These are phyloP conservation scores for Chloropsis hardwickii DNA, from an alignment of 2,113 vertebrate genomes.

Conservation along the genomic window DNA sequence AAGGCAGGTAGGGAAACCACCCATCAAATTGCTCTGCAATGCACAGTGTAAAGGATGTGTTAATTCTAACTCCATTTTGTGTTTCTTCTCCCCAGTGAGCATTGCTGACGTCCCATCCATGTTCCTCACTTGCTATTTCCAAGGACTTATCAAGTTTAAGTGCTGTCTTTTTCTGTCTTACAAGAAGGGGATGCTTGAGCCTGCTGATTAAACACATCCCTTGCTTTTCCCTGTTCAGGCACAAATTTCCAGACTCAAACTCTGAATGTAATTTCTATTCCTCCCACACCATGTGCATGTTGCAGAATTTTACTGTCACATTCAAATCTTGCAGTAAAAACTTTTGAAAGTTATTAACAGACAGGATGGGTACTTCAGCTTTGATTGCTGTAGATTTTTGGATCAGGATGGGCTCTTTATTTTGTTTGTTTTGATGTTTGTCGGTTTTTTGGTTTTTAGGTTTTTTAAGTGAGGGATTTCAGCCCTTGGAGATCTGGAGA, in stretches of 20 bases:
- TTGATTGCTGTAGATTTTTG: not conserved
- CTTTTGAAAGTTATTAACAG: conserved; percentile 23
- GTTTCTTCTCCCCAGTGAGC: conserved; percentile 15
- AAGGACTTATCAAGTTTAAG: conserved; percentile 44
- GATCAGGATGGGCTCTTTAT: not conserved
- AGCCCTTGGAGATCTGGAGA: not conserved
- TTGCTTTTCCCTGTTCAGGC: conserved; percentile 46
- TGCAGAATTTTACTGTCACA: conserved; percentile 34
- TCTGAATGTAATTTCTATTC: conserved; percentile 56
- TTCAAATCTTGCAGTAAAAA: conserved; percentile 32
- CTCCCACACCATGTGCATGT: conserved; percentile 27
- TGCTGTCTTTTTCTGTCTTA: conserved; percentile 43
- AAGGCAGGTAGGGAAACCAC: not conserved
- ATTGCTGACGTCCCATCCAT: not conserved
- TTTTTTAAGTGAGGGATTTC: not conserved
- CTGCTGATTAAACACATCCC: conserved; percentile 59
- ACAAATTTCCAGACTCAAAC: conserved; percentile 52
- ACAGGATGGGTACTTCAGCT: not conserved
- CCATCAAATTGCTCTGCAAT: not conserved
- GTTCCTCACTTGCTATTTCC: conserved; percentile 5
- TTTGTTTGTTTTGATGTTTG: not conserved
- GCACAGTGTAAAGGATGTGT: not conserved
- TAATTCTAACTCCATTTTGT: conserved; percentile 19
- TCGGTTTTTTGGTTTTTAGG: not conserved
- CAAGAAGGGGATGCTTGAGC: conserved; percentile 35